Base-by-base conservation (phyloP, 1,140 invertebrate species). In the Diorhabda sublineata region DNA sequence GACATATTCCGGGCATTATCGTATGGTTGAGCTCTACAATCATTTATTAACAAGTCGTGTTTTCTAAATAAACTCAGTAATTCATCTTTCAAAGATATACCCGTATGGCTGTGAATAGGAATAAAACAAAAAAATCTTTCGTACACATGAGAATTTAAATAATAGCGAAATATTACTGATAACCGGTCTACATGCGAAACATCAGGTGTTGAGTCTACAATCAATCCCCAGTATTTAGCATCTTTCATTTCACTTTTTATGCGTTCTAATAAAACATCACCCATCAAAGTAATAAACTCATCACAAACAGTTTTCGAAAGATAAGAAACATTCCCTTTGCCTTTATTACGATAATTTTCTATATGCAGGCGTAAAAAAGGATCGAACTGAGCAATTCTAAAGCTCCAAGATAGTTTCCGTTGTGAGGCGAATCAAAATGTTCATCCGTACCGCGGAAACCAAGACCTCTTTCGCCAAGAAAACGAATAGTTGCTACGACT, bases 191-290 rank as follows among this genome's bases (percentile, higher is more conserved):
- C 11, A 11, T 59, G 58, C 5, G 58, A 59, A 60, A 81, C 73
- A 72, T 82, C 78, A 52, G 78, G 77, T n/a, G 78, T 81, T 5
- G 77, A 81, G 75, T 82, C 80, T 11, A 82, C 71, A 58, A 77
- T 77, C 61, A 81, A 73, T 58, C 75, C 76, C 72, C 74, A 83
- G 72, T 83, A 83, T 71, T 78, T 78, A 26, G 77, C 70, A 63
- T 63, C 42, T 66, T 73, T 80, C 26, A 79, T 57, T 75, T 82
- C 73, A 45, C 74, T 58, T 52, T 76, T 63, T 63, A 81, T 81
- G 47, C 67, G 75, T 26, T 11, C 44, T 66, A 9, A 26, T 6
- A 58, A 11, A 26, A 26, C 8, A 5, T 61, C 42, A 5, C 41
- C 42, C 69, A 81, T 72, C 60, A 81, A 60, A 2, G 66, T 42